Evolutionary conservation across 2,797 vertebrate genomes (phyloP).

Genomic region (Sebastes trivittatus): DNA sequence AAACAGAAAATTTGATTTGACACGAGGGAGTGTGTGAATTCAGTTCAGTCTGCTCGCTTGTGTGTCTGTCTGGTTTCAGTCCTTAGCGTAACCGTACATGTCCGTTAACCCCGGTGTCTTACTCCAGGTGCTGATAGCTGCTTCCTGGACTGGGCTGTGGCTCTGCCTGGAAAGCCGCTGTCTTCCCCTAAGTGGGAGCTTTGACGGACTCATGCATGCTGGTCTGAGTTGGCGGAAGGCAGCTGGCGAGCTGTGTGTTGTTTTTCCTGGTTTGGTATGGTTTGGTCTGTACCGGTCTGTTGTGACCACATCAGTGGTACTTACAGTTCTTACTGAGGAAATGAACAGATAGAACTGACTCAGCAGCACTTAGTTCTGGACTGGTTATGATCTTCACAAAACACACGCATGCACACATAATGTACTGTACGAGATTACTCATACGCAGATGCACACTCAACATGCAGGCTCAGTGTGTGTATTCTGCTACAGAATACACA

Average conservation of each 20-base stretch:
- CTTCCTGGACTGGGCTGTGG: slow-evolving; percentile 66
- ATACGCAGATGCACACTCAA: slow-evolving; percentile 42
- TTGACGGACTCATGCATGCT: slow-evolving; percentile 48
- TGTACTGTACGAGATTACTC: slow-evolving; percentile 58
- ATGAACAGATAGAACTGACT: slow-evolving; percentile 77
- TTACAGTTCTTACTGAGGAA: slow-evolving; percentile 52
- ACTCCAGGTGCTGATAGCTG: slow-evolving; percentile 63
- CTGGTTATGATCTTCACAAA: slow-evolving; percentile 60
- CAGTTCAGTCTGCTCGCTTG: not conserved
- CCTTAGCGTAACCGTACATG: slow-evolving; percentile 24
- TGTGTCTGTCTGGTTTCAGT: slow-evolving; percentile 8
- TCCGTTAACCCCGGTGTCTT: slow-evolving; percentile 12
- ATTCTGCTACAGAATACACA: slow-evolving; percentile 1
- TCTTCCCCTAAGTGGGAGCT: slow-evolving; percentile 62
- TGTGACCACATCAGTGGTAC: slow-evolving; percentile 80
- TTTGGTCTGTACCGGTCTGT: slow-evolving; percentile 55
- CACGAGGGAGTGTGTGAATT: slow-evolving; percentile 1
- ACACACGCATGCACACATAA: slow-evolving; percentile 26
- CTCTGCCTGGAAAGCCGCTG: slow-evolving; percentile 69
- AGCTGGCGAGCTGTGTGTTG: slow-evolving; percentile 64
- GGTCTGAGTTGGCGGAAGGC: slow-evolving; percentile 65
- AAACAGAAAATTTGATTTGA: slow-evolving; percentile 36
- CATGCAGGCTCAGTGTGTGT: slow-evolving; percentile 17
- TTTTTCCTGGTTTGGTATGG: slow-evolving; percentile 53
- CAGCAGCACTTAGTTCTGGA: slow-evolving; percentile 71